Percentiles rank a stretch among this genome's conserved stretches.
These are phyloP conservation scores for Apogon talboti DNA, from an alignment of 2,797 vertebrate genomes.

Conservation along the genomic window DNA sequence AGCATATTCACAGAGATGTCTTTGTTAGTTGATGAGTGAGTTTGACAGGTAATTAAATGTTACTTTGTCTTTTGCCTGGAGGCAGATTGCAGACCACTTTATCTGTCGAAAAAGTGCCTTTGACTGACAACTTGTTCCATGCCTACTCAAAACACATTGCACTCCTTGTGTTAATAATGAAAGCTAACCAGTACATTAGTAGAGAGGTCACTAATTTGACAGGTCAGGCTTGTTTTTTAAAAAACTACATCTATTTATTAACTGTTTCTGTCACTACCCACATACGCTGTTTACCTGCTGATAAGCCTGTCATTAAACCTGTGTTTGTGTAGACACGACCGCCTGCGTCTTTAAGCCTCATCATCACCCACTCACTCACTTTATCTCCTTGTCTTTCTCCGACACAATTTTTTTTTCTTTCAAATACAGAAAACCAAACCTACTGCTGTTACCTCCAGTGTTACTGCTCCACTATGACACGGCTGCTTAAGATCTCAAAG, in stretches of 20 bases:
- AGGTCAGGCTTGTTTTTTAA: neutral
- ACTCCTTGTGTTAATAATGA: conserved; percentile 56
- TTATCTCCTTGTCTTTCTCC: neutral
- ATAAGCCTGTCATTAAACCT: neutral
- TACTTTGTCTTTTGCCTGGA: conserved; percentile 55
- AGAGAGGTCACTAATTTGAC: conserved; percentile 38
- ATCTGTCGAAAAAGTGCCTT: conserved; percentile 59
- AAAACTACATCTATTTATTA: conserved; percentile 20
- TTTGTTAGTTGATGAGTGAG: conserved; percentile 55
- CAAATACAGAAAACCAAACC: neutral
- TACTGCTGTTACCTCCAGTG: too few species aligned
- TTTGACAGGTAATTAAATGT: conserved; percentile 72
- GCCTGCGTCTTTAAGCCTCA: neutral
- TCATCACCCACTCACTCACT: neutral
- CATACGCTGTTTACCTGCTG: neutral
- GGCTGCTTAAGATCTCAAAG: too few species aligned
- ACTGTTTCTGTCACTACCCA: neutral
- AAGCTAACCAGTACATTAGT: conserved; percentile 24
- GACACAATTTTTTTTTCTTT: neutral
- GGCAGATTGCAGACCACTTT: conserved; percentile 32
- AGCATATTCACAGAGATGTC: conserved; percentile 36
- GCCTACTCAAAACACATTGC: conserved; percentile 60
- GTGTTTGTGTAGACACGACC: neutral
- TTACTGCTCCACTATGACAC: too few species aligned
- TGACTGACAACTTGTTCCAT: conserved; percentile 58